Evolutionary conservation across 2,113 vertebrate genomes (phyloP).

Genomic region (Cebus imitator): DNA sequence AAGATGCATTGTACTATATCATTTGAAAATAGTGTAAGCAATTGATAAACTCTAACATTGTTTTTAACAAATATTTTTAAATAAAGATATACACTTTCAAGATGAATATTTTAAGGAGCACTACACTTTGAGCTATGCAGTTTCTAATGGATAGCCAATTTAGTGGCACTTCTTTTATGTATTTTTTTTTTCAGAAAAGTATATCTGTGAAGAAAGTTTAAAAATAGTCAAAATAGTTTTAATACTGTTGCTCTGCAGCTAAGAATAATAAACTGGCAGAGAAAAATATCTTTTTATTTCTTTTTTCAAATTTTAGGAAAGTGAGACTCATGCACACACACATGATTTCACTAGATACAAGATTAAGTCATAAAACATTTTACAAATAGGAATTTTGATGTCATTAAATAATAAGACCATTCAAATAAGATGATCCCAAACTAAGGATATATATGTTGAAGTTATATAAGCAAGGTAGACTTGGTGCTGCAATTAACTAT

Average conservation of each 20-base stretch:
- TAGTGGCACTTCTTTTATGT: not conserved
- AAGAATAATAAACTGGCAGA: not conserved
- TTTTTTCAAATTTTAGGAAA: not conserved
- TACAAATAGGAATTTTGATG: not conserved
- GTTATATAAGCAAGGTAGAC: rapidly evolving
- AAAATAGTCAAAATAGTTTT: not conserved
- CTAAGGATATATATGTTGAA: rapidly evolving
- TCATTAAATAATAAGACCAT: not conserved
- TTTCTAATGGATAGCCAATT: not conserved
- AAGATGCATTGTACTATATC: not conserved
- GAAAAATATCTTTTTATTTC: not conserved
- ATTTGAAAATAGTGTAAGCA: not conserved
- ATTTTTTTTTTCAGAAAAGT: not conserved
- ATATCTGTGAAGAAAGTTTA: not conserved
- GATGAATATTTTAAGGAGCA: not conserved
- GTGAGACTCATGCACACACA: not conserved
- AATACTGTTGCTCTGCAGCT: not conserved
- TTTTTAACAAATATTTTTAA: not conserved
- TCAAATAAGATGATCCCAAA: not conserved
- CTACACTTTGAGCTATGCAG: not conserved
- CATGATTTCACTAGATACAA: not conserved
- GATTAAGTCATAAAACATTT: not conserved
- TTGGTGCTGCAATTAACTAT: not conserved
- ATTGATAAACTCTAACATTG: too few relatives aligned
- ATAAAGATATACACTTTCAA: not conserved